Evolutionary conservation across 2,888 invertebrate genomes (phyloP).

Genomic region (Odontomyia ornata): DNA sequence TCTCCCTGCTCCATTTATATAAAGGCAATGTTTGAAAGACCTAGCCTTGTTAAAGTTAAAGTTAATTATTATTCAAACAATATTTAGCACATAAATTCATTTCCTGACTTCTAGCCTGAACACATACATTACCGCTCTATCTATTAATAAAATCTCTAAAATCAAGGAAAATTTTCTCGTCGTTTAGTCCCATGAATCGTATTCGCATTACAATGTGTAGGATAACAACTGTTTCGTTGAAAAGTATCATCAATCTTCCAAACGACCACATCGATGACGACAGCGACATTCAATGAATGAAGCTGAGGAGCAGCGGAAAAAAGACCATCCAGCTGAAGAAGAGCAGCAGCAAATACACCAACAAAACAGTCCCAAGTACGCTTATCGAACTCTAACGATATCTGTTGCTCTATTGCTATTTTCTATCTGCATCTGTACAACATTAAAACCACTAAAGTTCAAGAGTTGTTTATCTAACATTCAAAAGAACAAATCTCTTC

Average conservation of each 20-base stretch:
- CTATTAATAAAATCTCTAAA: conserved; percentile 18
- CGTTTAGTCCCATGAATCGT: not conserved
- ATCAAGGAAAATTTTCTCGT: conserved; percentile 12
- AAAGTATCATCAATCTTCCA: conserved; percentile 40
- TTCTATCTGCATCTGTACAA: conserved; percentile 37
- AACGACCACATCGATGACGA: conserved; percentile 12
- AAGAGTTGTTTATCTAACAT: conserved; percentile 42
- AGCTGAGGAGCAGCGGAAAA: not conserved
- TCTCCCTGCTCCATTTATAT: too few species aligned
- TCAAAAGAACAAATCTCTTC: conserved; percentile 39
- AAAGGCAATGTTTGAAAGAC: too few species aligned
- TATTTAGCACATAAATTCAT: too few species aligned
- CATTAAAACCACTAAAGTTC: conserved; percentile 31
- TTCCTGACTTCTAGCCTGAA: too few species aligned
- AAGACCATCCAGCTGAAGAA: not conserved
- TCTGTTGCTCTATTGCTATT: conserved; percentile 31
- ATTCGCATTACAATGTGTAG: conserved; percentile 19
- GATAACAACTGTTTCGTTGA: conserved; percentile 37
- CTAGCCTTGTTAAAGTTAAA: too few species aligned
- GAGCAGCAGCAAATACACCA: not conserved
- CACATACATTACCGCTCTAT: conserved; percentile 22
- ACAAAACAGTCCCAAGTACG: not conserved
- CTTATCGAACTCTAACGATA: conserved; percentile 33
- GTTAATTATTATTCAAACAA: too few species aligned
- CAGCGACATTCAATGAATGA: conserved; percentile 28